Conservation (phyloP, 2,113 vertebrate species). For the Hippolais icterina region DNA sequence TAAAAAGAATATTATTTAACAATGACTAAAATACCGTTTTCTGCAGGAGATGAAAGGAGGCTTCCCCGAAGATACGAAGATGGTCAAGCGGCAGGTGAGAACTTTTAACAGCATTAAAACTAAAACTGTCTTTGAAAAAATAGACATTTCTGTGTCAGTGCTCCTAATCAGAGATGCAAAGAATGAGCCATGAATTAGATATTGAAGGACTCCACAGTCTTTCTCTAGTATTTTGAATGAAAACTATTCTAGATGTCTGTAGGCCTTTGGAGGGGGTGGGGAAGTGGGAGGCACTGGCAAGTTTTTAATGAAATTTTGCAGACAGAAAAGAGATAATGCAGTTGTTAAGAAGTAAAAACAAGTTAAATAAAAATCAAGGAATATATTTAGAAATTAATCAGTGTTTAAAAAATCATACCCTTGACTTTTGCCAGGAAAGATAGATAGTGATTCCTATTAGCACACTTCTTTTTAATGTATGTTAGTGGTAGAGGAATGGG, state of each 20-base stretch:
- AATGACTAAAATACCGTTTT: constrained; percentile 50
- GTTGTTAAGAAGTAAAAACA: background rate
- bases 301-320: background rate
- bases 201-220: background rate
- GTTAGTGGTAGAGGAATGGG: background rate
- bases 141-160: background rate
- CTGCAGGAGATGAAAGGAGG: constrained; percentile 79
- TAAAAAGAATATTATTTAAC: background rate
- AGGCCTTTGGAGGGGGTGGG: background rate
- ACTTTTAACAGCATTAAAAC: background rate
- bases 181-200: background rate
- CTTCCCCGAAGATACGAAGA: constrained; percentile 78
- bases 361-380: background rate
- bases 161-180: background rate
- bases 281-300: background rate
- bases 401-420: background rate
- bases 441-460: background rate
- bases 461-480: background rate
- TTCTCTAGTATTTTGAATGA: background rate
- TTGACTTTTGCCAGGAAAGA: background rate
- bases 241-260: background rate
- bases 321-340: background rate
- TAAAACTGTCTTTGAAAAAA: background rate
- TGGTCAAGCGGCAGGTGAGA: constrained; percentile 78
- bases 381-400: background rate